A percentile compares a stretch with the other conserved stretches of the same genome.
These are phyloP conservation scores for Neocloeon triangulifer DNA, from an alignment of 1,140 invertebrate genomes.

Conservation along the genomic window DNA sequence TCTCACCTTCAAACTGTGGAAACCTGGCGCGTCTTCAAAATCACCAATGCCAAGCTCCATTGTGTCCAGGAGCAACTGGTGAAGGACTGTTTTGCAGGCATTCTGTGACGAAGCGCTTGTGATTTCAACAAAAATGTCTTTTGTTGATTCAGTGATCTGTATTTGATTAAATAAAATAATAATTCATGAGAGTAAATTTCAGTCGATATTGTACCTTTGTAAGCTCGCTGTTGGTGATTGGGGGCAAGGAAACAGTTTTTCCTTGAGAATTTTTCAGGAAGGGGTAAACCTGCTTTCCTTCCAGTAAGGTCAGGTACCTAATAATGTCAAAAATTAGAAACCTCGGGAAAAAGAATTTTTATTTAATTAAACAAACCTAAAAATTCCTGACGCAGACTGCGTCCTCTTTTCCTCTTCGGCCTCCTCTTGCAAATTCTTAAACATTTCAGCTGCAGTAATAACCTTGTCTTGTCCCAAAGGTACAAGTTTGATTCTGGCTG, in stretches of 20 bases:
- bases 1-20: constrained; percentile 2
- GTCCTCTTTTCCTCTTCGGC: constrained; percentile 49
- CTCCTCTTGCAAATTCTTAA: constrained; percentile 40
- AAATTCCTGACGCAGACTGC: too few species aligned
- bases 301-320: constrained; percentile 50
- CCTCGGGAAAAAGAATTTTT: too few species aligned
- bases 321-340: too few species aligned
- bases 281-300: constrained; percentile 45
- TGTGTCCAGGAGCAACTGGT: constrained; percentile 36
- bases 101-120: constrained; percentile 40
- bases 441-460: constrained; percentile 36
- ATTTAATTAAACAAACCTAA: too few species aligned
- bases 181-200: background rate
- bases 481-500: constrained; percentile 31
- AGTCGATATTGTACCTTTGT: constrained; percentile 32
- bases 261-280: constrained; percentile 35
- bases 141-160: constrained; percentile 34
- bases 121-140: constrained; percentile 50
- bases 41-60: constrained; percentile 26
- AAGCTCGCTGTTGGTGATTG: constrained; percentile 57
- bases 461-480: constrained; percentile 34
- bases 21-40: constrained; percentile 10
- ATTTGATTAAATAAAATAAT: constrained; percentile 4
- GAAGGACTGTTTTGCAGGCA: constrained; percentile 42
- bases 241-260: constrained; percentile 56